Percentiles rank a stretch among this genome's conserved stretches.
phyloP scores from a whole-genome alignment of 2,888 invertebrate genomes.

The Monopis laevigella region DNA sequence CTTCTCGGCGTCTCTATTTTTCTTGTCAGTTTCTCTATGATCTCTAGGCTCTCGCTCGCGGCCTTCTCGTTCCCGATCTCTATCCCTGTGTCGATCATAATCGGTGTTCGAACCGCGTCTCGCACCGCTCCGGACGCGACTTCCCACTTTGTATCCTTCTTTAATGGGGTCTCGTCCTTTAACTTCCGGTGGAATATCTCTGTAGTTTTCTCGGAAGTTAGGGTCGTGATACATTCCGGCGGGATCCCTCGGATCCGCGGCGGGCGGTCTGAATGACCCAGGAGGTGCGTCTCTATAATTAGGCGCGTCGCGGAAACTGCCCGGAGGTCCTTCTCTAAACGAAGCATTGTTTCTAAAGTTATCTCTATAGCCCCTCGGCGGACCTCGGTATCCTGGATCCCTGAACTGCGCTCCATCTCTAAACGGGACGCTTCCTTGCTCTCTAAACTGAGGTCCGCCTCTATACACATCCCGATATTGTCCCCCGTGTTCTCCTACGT shows the following conservation, averaged over 20 bases:
- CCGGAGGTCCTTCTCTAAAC: conserved; percentile 34
- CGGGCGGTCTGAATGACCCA: conserved; percentile 42
- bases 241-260: conserved; percentile 44
- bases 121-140: conserved; percentile 32
- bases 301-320: conserved; percentile 43
- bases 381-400: conserved; percentile 25
- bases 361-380: conserved; percentile 35
- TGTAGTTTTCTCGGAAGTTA: conserved; percentile 36
- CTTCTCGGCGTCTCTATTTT: conserved; percentile 40
- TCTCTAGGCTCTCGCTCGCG: conserved; percentile 45
- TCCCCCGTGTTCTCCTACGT: conserved; percentile 36
- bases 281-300: conserved; percentile 41
- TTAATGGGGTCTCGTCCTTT: conserved; percentile 3
- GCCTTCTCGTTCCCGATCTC: conserved; percentile 49
- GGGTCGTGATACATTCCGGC: conserved; percentile 43
- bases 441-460: conserved; percentile 32
- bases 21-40: conserved; percentile 26
- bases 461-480: conserved; percentile 53
- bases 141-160: conserved; percentile 16
- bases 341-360: conserved; percentile 36
- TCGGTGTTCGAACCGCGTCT: conserved; percentile 47
- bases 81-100: conserved; percentile 49
- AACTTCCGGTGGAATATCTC: conserved; percentile 7
- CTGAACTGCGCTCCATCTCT: conserved; percentile 34
- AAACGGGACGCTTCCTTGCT: conserved; percentile 30